Base-by-base conservation (phyloP, 1,140 invertebrate genomes). In the Gonatopus flavifemur region DNA sequence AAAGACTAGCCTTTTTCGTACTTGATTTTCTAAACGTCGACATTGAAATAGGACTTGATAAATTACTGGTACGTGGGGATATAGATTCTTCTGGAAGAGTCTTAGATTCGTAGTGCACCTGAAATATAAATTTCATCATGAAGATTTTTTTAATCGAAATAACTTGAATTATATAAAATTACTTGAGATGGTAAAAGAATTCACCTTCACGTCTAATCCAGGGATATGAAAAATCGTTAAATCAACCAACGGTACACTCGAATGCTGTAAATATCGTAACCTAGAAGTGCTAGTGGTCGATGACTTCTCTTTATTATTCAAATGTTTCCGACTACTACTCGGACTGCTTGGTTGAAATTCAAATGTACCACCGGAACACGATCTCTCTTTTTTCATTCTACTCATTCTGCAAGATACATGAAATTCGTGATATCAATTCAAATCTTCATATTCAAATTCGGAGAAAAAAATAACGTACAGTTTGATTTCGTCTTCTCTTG, bases 201-300 rank as follows among this genome's bases (percentile, higher is more conserved):
- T 63, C 56, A 96, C 86, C 83, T 96, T 96, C 15, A 97, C 90
- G 79, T 96, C 92, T 47, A 98, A 82, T 1, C 94, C 94, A 2
- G 95, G 95, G 65, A 98, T 91, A 63, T 95, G 89, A 76, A 98
- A 97, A 50, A 95, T 89, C 2, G 94, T 97, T 40, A 92, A 80
- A 77, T 94, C 91, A 4, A 86, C 84, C 0, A 90, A 78, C 58
- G 82, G 80, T 15, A 78, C 72, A 35, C 64, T 76, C 4, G 71
- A 49, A 42, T 74, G 69, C 52, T 79, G 77, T 21, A 77, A 51
- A 52, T 79, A 79, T 52, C 80, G 57, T 22, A 84, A 58, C 57
- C 82, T 67, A 10, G 80, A 77, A 24, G 76, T 67, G 36, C 76
- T 80, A 3, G 76, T 67, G 15, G 72, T 74, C 2, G 74, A 70